phyloP scores from a whole-genome alignment of 2,113 vertebrate genomes.

The Sciurus niger region DNA sequence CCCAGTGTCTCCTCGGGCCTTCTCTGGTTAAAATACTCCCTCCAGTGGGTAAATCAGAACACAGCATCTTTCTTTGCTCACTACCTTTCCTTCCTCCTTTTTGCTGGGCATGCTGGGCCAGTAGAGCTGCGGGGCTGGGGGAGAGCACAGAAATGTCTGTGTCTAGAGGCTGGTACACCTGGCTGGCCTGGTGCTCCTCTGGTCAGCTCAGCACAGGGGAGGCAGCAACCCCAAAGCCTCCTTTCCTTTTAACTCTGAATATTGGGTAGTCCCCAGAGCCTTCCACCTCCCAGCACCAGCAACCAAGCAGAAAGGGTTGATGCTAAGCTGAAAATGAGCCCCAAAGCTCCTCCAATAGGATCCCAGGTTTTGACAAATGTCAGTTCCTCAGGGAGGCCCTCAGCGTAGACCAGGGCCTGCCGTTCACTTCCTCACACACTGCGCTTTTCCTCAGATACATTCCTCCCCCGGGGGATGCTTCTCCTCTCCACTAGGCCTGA shows the following conservation, averaged over 20 bases:
- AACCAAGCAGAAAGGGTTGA: neutral
- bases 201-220: neutral
- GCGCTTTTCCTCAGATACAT: neutral
- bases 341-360: neutral
- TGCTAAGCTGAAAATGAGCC: neutral
- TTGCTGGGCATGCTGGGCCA: rapidly evolving
- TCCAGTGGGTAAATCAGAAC: conserved; percentile 59
- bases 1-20: neutral
- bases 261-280: neutral
- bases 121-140: neutral
- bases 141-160: neutral
- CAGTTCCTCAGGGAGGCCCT: neutral
- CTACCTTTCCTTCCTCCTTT: rapidly evolving
- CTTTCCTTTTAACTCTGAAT: neutral
- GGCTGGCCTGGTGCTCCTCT: too few relatives aligned
- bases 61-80: conserved; percentile 47
- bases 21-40: conserved; percentile 74
- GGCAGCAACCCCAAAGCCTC: too few relatives aligned
- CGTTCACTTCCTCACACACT: too few relatives aligned
- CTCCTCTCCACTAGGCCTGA: neutral
- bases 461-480: neutral
- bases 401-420: neutral
- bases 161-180: neutral
- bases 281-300: neutral
- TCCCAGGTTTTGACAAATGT: neutral